A percentile compares a stretch with the other conserved stretches of the same genome.
Conservation (phyloP, 2,888 invertebrate species). For the Argyra leucocephala region DNA sequence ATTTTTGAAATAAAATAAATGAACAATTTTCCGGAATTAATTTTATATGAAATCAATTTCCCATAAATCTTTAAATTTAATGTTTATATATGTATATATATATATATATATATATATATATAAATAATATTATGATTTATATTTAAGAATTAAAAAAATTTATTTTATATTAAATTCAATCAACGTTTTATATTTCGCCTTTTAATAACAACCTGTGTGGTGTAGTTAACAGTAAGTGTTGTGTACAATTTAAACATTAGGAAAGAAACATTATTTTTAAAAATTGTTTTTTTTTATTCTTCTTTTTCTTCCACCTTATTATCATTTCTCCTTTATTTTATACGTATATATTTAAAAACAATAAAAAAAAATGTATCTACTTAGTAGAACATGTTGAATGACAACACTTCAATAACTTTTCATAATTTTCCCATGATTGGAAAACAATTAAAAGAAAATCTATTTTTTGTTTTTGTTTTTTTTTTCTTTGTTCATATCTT, state of each 20-base stretch:
- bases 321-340: no score
- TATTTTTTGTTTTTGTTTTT: background rate
- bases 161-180: background rate
- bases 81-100: no score
- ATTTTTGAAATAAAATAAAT: no score
- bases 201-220: background rate
- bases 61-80: no score
- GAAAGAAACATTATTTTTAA: background rate
- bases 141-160: background rate
- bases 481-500: background rate
- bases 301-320: no score
- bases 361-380: no score
- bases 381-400: background rate
- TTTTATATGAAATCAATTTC: no score
- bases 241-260: background rate
- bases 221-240: background rate
- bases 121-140: no score
- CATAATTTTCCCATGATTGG: slow-evolving; percentile 6
- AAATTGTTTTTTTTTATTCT: background rate
- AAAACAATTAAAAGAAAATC: slow-evolving; percentile 1
- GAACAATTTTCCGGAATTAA: no score
- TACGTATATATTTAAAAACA: no score
- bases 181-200: background rate
- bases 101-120: no score
- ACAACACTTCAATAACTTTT: slow-evolving; percentile 3